These are phyloP conservation scores for Ernsta delagoae DNA, from an alignment of 2,888 invertebrate genomes.

Conservation along the genomic window DNA sequence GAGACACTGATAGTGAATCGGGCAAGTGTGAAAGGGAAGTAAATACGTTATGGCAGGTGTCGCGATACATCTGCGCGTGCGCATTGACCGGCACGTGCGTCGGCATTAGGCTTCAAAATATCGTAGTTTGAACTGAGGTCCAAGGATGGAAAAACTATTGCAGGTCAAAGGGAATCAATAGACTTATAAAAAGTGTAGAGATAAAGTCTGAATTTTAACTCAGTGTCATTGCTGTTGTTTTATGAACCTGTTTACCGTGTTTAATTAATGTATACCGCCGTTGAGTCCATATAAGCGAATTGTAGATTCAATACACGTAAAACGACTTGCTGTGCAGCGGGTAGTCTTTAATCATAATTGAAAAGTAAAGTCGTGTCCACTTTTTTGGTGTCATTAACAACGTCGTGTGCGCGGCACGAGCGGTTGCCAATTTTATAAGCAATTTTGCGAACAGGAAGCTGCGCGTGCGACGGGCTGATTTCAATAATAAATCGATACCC, in stretches of 20 bases:
- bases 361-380: conserved; percentile 64
- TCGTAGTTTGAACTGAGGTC: conserved; percentile 10
- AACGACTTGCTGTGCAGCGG: conserved; percentile 37
- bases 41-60: conserved; percentile 74
- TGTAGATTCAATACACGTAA: conserved; percentile 33
- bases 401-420: conserved; percentile 69
- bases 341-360: conserved; percentile 72
- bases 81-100: conserved; percentile 78
- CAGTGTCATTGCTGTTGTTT: neutral
- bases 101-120: conserved; percentile 55
- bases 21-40: conserved; percentile 60
- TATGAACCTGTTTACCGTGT: conserved; percentile 16
- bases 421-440: conserved; percentile 78
- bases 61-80: conserved; percentile 78
- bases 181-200: no score
- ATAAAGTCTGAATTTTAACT: neutral
- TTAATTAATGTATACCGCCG: conserved; percentile 18
- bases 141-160: conserved; percentile 16
- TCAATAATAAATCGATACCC: conserved; percentile 81
- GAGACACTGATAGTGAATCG: conserved; percentile 54
- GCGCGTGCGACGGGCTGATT: conserved; percentile 74
- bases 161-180: conserved; percentile 12
- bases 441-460: conserved; percentile 76
- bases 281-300: conserved; percentile 19
- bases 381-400: conserved; percentile 74